These are phyloP conservation scores for Aphis craccivora DNA, from an alignment of 1,140 invertebrate genomes.

Conservation along the genomic window DNA sequence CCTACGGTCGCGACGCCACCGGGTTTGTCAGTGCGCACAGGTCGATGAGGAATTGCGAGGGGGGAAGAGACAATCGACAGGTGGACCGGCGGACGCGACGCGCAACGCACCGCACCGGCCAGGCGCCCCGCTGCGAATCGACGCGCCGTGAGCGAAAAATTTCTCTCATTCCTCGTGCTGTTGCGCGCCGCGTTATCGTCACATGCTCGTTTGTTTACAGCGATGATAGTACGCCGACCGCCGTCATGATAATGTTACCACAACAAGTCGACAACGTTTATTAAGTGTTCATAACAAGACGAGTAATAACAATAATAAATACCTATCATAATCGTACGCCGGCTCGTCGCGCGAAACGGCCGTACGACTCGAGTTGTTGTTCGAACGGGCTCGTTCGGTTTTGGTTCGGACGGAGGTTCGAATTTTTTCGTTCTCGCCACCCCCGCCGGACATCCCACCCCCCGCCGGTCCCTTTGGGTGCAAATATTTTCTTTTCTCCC, in stretches of 20 bases:
- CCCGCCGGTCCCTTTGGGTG: not conserved
- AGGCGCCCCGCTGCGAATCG: not conserved
- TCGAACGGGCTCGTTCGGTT: not conserved
- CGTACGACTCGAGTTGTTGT: not conserved
- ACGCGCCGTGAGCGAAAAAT: not conserved
- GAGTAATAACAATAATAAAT: not conserved
- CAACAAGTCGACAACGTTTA: not conserved
- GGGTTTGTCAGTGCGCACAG: not conserved
- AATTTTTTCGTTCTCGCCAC: not conserved
- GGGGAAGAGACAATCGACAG: not conserved
- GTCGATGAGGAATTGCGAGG: too few species aligned
- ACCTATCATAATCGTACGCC: too few species aligned
- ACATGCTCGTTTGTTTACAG: not conserved
- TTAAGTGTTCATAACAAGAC: not conserved
- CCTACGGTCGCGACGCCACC: too few species aligned
- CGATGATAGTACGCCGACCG: not conserved
- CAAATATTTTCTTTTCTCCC: slow-evolving; percentile 9
- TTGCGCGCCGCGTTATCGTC: not conserved
- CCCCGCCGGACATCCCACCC: too few species aligned
- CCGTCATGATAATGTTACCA: not conserved
- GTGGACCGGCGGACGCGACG: not conserved
- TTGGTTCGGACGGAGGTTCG: too few species aligned
- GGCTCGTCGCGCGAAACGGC: too few species aligned
- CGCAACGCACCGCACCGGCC: not conserved
- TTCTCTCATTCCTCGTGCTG: not conserved